Evolutionary conservation across 1,140 invertebrate species (phyloP), one percentile per base, ranked within the genome.

Genomic region (Pogonognathellus flavescens): DNA sequence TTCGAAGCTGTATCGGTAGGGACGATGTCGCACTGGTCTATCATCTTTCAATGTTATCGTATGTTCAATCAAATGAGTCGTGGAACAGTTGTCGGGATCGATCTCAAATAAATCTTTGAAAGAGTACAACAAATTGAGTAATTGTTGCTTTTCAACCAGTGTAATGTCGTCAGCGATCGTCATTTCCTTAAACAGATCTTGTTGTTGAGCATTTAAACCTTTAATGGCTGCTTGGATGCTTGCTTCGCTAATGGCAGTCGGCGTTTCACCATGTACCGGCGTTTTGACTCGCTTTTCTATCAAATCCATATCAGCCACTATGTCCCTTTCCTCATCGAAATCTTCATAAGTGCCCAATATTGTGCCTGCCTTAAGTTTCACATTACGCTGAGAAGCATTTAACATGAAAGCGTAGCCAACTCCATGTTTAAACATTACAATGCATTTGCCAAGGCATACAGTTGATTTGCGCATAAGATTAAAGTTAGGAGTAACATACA

Each of bases 41-140:
- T 83, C 50, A 20, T 89, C 86, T 25, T 87, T 87, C 3, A 89
- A 83, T 20, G 90, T 89, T 25, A 91, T 90, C 13, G 16, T 11
- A n/a, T 80, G 76, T 41, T 70, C 25, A 16, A 70, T 10, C 14
- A 70, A 31, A 41, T 70, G 14, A 6, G 20, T 25, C 3, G 1
- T 22, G 1, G 20, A 20, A 25, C 22, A 16, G 2, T 70, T 22
- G 8, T 70, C 13, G 3, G 8, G 13, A 70, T 25, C 22, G 5
- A 14, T 8, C 3, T 25, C 14, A 41, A 70, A 70, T 0, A 70
- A 25, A 13, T 31, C 13, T 5, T 5, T 14, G 25, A 31, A 70
- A 70, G 14, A 16, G 7, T 41, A 8, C 0, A 70, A 16, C 2
- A 70, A 41, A 41, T 1, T 25, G 10, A 6, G 25, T 41, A 70